Percentiles rank a stretch among this genome's conserved stretches.
phyloP scores from a whole-genome alignment of 2,113 vertebrate species.

The Sorex fumeus region DNA sequence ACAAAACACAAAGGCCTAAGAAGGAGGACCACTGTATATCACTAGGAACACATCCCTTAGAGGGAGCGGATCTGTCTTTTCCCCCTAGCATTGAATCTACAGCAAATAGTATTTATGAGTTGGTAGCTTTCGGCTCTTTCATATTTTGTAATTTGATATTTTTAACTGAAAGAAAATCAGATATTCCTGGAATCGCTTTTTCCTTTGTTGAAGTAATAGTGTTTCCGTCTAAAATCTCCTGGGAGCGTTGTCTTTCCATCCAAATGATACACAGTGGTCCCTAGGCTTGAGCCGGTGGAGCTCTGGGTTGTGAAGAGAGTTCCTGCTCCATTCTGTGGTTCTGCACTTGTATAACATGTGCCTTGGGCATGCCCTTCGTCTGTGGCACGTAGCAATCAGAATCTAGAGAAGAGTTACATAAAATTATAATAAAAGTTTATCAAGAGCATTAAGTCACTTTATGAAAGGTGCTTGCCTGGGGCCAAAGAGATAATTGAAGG shows the following conservation, averaged over 20 bases:
- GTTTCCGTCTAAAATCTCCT: not conserved
- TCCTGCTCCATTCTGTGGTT: not conserved
- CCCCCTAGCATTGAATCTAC: not conserved
- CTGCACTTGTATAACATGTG: not conserved
- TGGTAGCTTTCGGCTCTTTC: slow-evolving; percentile 22
- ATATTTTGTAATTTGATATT: slow-evolving; percentile 49
- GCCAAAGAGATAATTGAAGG: not conserved
- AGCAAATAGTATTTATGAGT: slow-evolving; percentile 1
- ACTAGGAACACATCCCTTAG: not conserved
- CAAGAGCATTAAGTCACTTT: not conserved
- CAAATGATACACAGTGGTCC: not conserved
- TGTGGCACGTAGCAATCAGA: no score
- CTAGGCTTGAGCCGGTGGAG: not conserved
- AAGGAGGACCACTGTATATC: not conserved
- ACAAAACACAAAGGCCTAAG: not conserved
- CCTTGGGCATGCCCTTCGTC: not conserved
- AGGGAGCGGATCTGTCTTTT: fast-evolving
- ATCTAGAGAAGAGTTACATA: not conserved
- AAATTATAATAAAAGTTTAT: not conserved
- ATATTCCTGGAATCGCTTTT: not conserved
- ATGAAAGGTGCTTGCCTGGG: not conserved
- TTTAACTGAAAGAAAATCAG: slow-evolving; percentile 15
- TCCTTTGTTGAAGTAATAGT: not conserved
- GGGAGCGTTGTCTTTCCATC: not conserved
- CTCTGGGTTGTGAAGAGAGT: no score